Evolutionary conservation across 2,113 vertebrate species (phyloP), one percentile per base, ranked within the genome.

Genomic region (Diphyllodes magnificus): DNA sequence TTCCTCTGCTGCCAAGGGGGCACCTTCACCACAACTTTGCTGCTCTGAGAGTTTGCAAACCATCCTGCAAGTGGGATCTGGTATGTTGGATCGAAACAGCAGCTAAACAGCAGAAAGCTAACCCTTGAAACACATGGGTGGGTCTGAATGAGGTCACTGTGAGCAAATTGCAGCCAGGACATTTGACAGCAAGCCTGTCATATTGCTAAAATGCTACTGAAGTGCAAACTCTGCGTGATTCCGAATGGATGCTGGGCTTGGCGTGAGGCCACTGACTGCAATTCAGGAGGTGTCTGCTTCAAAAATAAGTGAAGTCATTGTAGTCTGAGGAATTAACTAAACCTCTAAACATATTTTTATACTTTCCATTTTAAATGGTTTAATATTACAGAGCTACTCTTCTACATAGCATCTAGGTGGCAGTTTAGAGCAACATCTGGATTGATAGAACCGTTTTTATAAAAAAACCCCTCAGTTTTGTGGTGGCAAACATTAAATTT

Each of bases 401-500:
- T 61, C 27, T 47, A 35, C 0, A 0, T 49, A 53, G 20, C 20
- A 63, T 31, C 77, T 35, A 77, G 30, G 14, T 33, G 53, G 54
- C 9, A 77, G 30, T 37, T 83, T 19, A 61, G 40, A 81, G 39
- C 6, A 88, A 57, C 10, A 30, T 17, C 11, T 53, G 25, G 21
- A 65, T 56, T 50, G 40, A 57, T n/a, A 7, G 22, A 42, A 71
- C 2, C 2, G 65, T 64, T 77, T 60, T 50, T 19, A 60, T 30
- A 33, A 57, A 82, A 65, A 17, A 2, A 1, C 0, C 3, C 3
- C 10, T 60, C 18, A 20, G 7, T 40, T 61, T 49, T 51, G 15
- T 40, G 44, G 22, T n/a, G 11, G 76, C 5, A 93, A 85, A 49
- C 8, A 40, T 37, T 68, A 68, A 40, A 65, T 69, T 69, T 56